Base-by-base conservation (phyloP, 1,140 invertebrate species). In the Maconellicoccus hirsutus region DNA sequence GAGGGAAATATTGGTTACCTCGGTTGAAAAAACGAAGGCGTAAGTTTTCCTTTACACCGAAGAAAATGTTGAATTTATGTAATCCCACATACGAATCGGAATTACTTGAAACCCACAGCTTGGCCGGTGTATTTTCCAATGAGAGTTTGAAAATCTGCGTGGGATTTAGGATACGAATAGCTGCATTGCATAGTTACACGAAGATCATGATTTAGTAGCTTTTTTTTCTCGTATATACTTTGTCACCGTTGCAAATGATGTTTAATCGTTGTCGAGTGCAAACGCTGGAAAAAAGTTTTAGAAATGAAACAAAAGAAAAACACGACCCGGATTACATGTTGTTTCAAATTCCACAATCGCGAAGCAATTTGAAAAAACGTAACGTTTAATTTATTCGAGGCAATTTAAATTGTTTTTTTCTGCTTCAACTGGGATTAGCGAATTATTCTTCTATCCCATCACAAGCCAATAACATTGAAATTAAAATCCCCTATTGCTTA, bases 401-500 rank as follows among this genome's bases (percentile, higher is more conserved):
- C 42, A 52, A 52, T 52, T 52, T 52, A 52, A 52, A 52, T 52
- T 52, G 42, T 52, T 52, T 52, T 52, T 52, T 52, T 3, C n/a
- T 52, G n/a, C 42, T 52, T 52, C 42, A 8, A 16, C n/a, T 52
- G 10, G 42, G 42, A 52, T 52, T 52, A 52, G 10, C 16, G 42
- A 52, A 52, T 52, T 52, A 52, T 33, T 33, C 29, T 33, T 33
- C 12, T 33, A 33, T 33, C 29, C 4, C 12, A 33, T 33, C 29
- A 33, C 4, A 33, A 33, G 12, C 29, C 29, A 33, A 33, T 33
- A 33, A 33, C 29, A 33, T 33, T 33, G 29, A 33, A 33, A 33
- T 33, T 33, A 33, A 33, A 33, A 33, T 33, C 29, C 29, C 29
- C 3, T 12, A 12, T 33, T 12, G 29, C 4, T 6, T 33, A 6